Evolutionary conservation across 1,140 invertebrate species (phyloP), one percentile per base, ranked within the genome.

Genomic region (Panagrolaimus sp.): DNA sequence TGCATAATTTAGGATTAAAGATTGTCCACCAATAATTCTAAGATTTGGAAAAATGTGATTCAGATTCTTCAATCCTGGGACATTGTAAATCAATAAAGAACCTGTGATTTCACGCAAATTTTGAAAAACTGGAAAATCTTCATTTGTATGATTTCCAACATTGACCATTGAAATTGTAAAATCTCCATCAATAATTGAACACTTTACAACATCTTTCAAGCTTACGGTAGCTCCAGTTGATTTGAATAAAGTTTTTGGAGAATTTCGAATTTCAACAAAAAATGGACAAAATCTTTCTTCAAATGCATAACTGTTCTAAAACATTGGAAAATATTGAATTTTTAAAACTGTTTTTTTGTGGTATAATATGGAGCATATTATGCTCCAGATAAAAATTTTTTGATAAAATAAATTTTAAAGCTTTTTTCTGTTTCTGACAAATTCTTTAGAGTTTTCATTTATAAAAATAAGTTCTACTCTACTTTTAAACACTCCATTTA

Each of bases 41-140:
- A 98, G 86, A 85, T 97, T 97, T 9, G 95, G 95, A 84, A 98
- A 97, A 21, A 98, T 85, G 72, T 89, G 86, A 6, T 88, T 88
- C 17, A 98, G 84, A 63, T 90, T 90, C 44, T 86, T 87, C n/a
- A 98, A 84, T 43, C 90, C 90, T 74, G 65, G 64, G 8, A 81
- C 76, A 67, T 83, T 78, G 65, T 83, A 82, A 17, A 82, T 69
- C 9, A 82, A 65, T n/a, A 82, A 28, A 21, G 73, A 75, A 12
- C 80, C 80, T 46, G 82, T 83, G 45, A 82, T 78, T 73, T 82
- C 80, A 4, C 76, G 64, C 17, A 82, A 52, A 48, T 80, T 69
- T 47, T 71, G 64, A 65, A 81, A 82, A 32, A 73, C 67, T 0
- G 78, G 75, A 63, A 76, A 81, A 1, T 68, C 55, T 32, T 68